These are phyloP conservation scores for Tenualosa thibaudeaui DNA, from an alignment of 2,797 vertebrate genomes.

Conservation along the genomic window DNA sequence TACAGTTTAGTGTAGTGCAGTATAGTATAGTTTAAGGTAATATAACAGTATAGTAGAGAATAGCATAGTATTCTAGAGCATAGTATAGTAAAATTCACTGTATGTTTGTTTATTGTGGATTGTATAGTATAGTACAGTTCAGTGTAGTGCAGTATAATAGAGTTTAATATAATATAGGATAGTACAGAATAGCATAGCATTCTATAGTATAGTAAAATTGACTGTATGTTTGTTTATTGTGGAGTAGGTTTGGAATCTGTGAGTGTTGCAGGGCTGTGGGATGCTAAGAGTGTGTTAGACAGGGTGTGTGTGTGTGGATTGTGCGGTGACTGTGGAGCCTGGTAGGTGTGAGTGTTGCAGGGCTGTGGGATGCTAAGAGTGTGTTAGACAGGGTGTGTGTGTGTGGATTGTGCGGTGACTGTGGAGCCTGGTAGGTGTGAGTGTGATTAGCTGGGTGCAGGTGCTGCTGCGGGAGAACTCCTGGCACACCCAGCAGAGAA, in stretches of 20 bases:
- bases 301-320: not conserved
- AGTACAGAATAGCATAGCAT: not conserved
- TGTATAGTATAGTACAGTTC: no score
- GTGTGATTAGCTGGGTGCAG: not conserved
- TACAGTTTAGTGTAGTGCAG: no score
- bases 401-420: not conserved
- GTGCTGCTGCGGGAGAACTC: not conserved
- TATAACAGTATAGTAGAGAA: no score
- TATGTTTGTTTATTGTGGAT: no score
- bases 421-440: no score
- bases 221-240: not conserved
- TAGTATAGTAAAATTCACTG: no score
- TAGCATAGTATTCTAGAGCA: no score
- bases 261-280: not conserved
- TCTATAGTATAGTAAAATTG: no score
- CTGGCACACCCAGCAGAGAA: not conserved
- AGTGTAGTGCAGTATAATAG: no score
- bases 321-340: no score
- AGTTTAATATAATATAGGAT: no score
- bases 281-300: not conserved
- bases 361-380: not conserved
- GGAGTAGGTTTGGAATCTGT: not conserved
- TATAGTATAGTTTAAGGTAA: no score
- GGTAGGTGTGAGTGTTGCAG: slow-evolving; percentile 8
- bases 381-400: not conserved